These are phyloP conservation scores for Cremastinae sp. DNA, from an alignment of 2,888 invertebrate species.

Conservation along the genomic window DNA sequence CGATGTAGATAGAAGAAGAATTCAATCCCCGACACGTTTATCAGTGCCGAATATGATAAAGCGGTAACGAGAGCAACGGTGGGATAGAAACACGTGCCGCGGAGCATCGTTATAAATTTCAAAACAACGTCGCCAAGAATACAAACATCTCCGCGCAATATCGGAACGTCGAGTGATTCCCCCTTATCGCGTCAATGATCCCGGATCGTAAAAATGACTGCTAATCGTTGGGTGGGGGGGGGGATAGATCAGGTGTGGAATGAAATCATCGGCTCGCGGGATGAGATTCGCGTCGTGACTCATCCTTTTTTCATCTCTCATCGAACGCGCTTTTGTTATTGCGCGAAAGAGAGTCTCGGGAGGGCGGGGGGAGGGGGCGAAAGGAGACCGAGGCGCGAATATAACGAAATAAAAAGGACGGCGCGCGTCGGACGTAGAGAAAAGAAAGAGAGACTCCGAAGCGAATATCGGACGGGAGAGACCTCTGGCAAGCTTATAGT, in stretches of 20 bases:
- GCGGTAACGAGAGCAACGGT: conserved; percentile 8
- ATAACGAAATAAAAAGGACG: conserved; percentile 12
- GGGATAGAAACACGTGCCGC: neutral
- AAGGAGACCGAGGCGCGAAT: conserved; percentile 16
- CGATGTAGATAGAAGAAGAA: neutral
- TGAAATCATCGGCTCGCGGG: conserved; percentile 48
- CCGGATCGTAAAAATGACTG: conserved; percentile 16
- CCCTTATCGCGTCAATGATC: neutral
- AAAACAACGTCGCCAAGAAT: conserved; percentile 12
- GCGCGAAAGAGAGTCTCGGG: conserved; percentile 9
- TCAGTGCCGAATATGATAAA: neutral
- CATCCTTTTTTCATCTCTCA: conserved; percentile 44
- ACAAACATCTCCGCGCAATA: conserved; percentile 8
- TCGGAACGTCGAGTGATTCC: neutral
- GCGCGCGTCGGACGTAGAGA: neutral
- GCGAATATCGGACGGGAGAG: conserved; percentile 20
- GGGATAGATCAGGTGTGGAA: conserved; percentile 54
- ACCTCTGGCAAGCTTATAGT: conserved; percentile 43
- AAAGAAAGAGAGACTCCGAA: conserved; percentile 9
- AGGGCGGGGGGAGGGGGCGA: conserved; percentile 8
- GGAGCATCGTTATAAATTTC: conserved; percentile 19
- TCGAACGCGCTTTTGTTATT: conserved; percentile 47
- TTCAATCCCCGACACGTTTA: neutral
- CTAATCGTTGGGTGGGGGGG: conserved; percentile 14
- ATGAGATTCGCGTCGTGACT: conserved; percentile 31